Base-by-base conservation (phyloP, 2,888 invertebrate species). In the Chymomyza fuscimana region DNA sequence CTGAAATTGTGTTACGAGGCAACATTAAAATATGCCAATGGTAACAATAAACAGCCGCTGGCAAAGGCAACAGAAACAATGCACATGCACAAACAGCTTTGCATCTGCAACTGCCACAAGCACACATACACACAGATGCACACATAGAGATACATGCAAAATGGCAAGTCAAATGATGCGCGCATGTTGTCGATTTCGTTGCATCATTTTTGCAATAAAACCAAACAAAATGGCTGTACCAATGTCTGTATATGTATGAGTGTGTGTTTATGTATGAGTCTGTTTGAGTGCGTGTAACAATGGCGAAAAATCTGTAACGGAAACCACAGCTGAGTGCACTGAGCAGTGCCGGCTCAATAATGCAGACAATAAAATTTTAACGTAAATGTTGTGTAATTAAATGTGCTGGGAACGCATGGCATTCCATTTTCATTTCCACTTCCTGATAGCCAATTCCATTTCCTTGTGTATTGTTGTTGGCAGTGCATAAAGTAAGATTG, bases 261-360 rank as follows among this genome's bases (percentile, higher is more conserved):
- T 19, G 1, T 54, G 19, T 58, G 25, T 50, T 4, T 54, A 2
- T 63, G 16, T 60, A n/a, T 74, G 63, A 59, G 54, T n/a, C 56
- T 22, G 40, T 36, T 10, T 36, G 25, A 29, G 7, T 59, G 59
- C 22, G 32, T 25, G 63, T 72, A 70, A 77, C 78, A 75, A 75
- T 82, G 76, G 79, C 67, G 63, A 67, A 68, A 79, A 81, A 82
- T 83, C 76, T 79, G 77, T 83, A 79, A 82, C 82, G 82, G 86
- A 86, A 82, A 84, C 86, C 82, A 84, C 86, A 81, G 86, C 70
- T 76, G 84, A 82, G 76, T 81, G 86, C 77, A 67, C 73, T 60
- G 69, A 10, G 50, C 63, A 50, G 58, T 63, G 40, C 52, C 32
- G 61, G 59, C 85, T 73, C 76, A 73, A 82, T 85, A 85, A 74